Evolutionary conservation across 2,797 vertebrate species (phyloP).

Genomic region (Sebastes diaconus): DNA sequence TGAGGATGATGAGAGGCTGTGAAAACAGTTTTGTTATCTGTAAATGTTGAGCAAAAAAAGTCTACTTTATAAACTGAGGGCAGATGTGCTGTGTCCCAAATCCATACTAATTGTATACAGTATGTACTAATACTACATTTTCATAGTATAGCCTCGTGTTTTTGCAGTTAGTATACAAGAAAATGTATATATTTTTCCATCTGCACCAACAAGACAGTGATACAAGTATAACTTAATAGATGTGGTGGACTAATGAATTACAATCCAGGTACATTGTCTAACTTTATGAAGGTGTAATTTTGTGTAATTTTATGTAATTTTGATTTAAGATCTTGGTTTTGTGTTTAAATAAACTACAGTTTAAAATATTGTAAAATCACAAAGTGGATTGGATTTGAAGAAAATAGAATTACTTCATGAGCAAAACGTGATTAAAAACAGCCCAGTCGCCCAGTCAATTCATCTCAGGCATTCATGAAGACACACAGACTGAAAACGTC

Average conservation of each 20-base stretch:
- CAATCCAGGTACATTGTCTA: not conserved
- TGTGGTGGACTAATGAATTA: not conserved
- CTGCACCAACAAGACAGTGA: not conserved
- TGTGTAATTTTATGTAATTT: not conserved
- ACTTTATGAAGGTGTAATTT: not conserved
- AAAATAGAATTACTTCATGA: not conserved
- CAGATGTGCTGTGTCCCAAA: not conserved
- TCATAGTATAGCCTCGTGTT: not conserved
- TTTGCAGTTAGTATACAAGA: not conserved
- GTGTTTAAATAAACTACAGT: not conserved
- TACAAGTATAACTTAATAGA: not conserved
- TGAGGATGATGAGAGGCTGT: not conserved
- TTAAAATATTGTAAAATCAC: not conserved
- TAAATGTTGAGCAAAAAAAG: not conserved
- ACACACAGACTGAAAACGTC: not conserved
- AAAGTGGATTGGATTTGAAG: not conserved
- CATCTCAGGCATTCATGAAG: not conserved
- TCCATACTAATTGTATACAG: not conserved
- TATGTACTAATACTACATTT: not conserved
- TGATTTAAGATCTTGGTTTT: not conserved
- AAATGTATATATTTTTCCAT: not conserved
- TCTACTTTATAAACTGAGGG: not conserved
- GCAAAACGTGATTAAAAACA: not conserved
- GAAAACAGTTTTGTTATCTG: not conserved
- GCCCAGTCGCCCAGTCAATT: not conserved